Evolutionary conservation across 2,888 invertebrate genomes (phyloP), one percentile per base, ranked within the genome.

Genomic region (Rhogogaster chlorosoma): DNA sequence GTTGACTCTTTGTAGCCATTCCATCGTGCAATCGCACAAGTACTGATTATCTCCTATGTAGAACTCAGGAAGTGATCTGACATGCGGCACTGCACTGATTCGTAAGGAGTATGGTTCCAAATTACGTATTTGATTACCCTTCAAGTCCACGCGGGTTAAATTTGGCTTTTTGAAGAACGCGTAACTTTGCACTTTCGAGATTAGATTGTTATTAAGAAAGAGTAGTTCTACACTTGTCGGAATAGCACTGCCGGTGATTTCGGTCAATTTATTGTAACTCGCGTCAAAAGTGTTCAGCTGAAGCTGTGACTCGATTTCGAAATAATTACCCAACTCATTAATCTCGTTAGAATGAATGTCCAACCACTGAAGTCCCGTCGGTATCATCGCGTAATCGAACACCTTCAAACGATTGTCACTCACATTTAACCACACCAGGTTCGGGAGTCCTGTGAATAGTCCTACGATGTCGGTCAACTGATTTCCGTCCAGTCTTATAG

Each of bases 1-100:
- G 93, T 97, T 97, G 89, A 97, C 96, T 93, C 96, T 96, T 94
- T 97, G 97, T 88, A 98, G 93, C 98, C 98, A 98, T 92, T 97
- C 97, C 97, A 98, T 97, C 86, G 97, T 97, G 92, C 98, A 98
- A 93, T 98, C 97, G 94, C 98, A 98, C 90, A 97, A 96, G 91
- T 97, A 96, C 84, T 98, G 97, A 94, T 98, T 98, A 87, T 96
- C 96, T 77, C 97, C 97, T 87, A 98, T 96, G 92, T 96, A 96
- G 93, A 98, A 97, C 93, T 97, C 97, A 7, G 97, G 97, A 85
- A 97, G 95, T 36, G 95, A 94, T 93, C 96, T 96, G 86, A 96
- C 96, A 87, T 95, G 94, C 49, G 97, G 96, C 78, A 97, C 96
- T 36, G 96, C 96, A 86, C 96, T 97, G 94, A 97, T 97, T 89